Percentiles rank a stretch among this genome's conserved stretches.
Evolutionary conservation across 2,113 vertebrate genomes (phyloP).

Genomic region (Mus pahari): DNA sequence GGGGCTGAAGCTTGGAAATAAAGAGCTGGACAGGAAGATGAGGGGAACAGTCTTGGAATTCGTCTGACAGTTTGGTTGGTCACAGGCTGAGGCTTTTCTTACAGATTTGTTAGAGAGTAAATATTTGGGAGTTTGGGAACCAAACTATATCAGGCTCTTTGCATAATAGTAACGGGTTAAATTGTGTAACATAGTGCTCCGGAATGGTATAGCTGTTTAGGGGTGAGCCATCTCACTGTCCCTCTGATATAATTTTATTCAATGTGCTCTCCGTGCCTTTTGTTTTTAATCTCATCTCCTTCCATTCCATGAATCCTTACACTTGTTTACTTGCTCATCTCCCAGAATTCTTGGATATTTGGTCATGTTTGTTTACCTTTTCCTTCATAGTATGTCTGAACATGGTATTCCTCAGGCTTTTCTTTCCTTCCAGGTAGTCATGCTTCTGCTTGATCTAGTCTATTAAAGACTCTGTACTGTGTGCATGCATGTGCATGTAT

Average conservation of each 20-base stretch:
- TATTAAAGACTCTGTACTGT: background rate
- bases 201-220: background rate
- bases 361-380: background rate
- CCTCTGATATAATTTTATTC: background rate
- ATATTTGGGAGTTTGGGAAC: background rate
- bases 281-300: background rate
- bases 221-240: background rate
- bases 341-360: background rate
- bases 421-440: background rate
- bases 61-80: background rate
- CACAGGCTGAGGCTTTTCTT: background rate
- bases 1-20: background rate
- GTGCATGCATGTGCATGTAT: too few relatives aligned
- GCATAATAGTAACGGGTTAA: background rate
- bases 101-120: background rate
- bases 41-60: background rate
- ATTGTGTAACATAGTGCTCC: background rate
- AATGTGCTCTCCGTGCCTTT: background rate
- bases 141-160: background rate
- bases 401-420: background rate
- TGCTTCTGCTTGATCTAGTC: background rate
- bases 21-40: background rate
- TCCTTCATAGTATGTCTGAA: background rate
- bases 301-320: background rate
- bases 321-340: background rate